These are phyloP conservation scores for Tribolium madens DNA, from an alignment of 1,140 invertebrate species.

Conservation along the genomic window DNA sequence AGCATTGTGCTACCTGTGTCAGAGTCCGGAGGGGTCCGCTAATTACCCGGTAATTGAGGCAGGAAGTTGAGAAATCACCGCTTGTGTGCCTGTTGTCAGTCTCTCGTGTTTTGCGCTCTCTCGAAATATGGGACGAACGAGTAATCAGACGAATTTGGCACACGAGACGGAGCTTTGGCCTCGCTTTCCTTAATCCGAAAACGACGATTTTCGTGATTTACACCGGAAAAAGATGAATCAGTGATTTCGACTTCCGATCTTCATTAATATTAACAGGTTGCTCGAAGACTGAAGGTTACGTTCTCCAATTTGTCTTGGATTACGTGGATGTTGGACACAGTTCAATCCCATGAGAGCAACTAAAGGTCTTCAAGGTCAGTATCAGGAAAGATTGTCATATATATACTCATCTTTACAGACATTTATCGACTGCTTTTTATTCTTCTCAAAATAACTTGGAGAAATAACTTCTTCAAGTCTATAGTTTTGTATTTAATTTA, in stretches of 20 bases:
- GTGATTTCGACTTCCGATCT: background rate
- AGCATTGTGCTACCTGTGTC: conserved; percentile 63
- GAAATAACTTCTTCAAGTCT: background rate
- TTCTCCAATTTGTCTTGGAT: no score
- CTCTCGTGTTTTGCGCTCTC: background rate
- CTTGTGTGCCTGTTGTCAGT: conserved; percentile 26
- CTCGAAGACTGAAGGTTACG: no score
- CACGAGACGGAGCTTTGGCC: background rate
- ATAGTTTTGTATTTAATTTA: background rate
- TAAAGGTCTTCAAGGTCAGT: background rate
- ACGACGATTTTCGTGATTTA: background rate
- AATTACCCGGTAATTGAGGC: conserved; percentile 64
- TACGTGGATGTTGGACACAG: background rate
- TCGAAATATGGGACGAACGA: conserved; percentile 11
- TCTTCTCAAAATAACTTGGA: background rate
- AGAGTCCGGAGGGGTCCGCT: conserved; percentile 53
- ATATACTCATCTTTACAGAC: background rate
- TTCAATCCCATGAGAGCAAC: background rate
- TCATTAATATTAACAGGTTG: background rate
- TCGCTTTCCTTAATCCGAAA: background rate
- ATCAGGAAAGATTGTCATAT: background rate
- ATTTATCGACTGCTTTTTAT: background rate
- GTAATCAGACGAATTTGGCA: background rate
- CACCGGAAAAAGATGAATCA: background rate
- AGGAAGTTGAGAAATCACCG: conserved; percentile 64